Conservation (phyloP, 2,888 invertebrate species). For the Frankliniella fusca region DNA sequence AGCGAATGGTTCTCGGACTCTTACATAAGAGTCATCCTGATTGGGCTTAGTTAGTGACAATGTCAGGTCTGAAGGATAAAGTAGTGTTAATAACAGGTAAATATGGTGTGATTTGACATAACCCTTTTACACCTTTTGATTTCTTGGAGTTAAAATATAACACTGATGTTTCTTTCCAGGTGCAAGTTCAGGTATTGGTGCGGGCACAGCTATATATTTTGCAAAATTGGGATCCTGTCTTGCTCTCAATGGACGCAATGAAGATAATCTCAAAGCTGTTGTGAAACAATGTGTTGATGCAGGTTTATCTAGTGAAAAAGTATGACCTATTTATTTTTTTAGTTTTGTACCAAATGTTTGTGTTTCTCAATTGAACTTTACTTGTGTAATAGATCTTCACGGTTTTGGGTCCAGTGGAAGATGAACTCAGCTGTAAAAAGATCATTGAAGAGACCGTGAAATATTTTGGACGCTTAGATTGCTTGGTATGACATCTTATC, state of each 20-base stretch:
- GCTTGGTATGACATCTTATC: constrained; percentile 54
- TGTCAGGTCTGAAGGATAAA: constrained; percentile 1
- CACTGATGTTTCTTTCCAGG: constrained; percentile 48
- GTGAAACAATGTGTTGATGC: constrained; percentile 53
- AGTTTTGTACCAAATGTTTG: too few species aligned
- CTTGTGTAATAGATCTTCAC: constrained; percentile 48
- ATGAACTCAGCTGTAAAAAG: constrained; percentile 66
- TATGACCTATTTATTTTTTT: not conserved
- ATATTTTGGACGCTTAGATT: constrained; percentile 72
- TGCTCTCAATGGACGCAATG: constrained; percentile 67
- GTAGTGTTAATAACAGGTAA: not conserved
- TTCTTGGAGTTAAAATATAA: not conserved
- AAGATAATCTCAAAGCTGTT: constrained; percentile 61
- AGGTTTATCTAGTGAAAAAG: constrained; percentile 46
- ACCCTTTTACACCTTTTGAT: not conserved
- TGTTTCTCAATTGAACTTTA: too few species aligned
- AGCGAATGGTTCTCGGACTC: too few species aligned
- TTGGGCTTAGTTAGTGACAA: not conserved
- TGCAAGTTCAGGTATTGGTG: constrained; percentile 82
- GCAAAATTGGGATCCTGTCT: constrained; percentile 70
- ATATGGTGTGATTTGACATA: too few species aligned
- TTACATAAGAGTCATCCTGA: too few species aligned
- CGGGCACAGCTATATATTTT: constrained; percentile 72
- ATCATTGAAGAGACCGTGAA: constrained; percentile 68
- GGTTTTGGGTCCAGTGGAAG: constrained; percentile 66